phyloP scores from a whole-genome alignment of 2,797 vertebrate genomes.

The Steatocranus sp. region DNA sequence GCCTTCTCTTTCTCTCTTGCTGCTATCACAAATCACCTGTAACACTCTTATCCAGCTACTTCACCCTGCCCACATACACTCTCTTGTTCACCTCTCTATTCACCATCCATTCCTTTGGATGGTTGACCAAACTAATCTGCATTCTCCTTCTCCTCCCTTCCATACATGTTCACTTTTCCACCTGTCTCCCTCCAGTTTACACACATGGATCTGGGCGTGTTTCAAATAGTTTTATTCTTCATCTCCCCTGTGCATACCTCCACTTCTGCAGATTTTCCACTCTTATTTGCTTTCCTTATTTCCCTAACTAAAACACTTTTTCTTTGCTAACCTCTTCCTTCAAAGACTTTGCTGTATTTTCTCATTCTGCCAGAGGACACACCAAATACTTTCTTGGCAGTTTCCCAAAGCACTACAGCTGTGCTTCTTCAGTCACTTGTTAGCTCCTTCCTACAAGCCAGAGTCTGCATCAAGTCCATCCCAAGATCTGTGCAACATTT shows the following conservation, averaged over 20 bases:
- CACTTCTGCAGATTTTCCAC: not conserved
- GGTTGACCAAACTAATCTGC: not conserved
- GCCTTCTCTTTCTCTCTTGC: not conserved
- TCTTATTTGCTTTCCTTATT: not conserved
- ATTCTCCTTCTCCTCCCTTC: not conserved
- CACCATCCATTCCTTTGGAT: not conserved
- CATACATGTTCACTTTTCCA: not conserved
- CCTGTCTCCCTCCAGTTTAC: not conserved
- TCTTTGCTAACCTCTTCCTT: not conserved
- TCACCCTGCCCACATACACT: not conserved
- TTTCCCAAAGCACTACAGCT: not conserved
- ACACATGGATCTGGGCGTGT: not conserved
- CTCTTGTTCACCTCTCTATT: not conserved
- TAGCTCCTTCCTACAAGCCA: not conserved
- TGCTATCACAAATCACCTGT: not conserved
- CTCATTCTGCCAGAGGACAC: not conserved
- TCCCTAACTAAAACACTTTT: not conserved
- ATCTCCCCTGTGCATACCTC: not conserved
- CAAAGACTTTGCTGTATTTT: not conserved
- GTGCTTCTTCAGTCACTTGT: not conserved
- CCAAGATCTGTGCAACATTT: not conserved
- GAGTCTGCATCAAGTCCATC: not conserved
- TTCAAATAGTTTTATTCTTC: not conserved
- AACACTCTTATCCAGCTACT: not conserved
- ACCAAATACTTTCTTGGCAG: not conserved